These are phyloP conservation scores for Amiota minor DNA, from an alignment of 2,888 invertebrate species.

Conservation along the genomic window DNA sequence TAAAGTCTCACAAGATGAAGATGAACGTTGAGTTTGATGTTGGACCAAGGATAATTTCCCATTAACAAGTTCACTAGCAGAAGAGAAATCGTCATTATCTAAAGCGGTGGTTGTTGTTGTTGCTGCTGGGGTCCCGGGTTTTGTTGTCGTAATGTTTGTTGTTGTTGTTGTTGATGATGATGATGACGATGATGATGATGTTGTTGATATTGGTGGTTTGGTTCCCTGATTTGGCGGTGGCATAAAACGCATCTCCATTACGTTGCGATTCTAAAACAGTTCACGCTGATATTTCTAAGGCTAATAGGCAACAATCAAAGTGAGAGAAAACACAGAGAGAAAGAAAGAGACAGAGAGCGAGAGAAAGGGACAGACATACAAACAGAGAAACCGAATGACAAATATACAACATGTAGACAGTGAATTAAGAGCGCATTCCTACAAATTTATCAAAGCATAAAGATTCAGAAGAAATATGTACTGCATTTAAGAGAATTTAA, in stretches of 20 bases:
- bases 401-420: no score
- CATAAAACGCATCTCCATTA: conserved; percentile 73
- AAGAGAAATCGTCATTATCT: background rate
- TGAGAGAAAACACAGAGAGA: conserved; percentile 25
- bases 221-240: conserved; percentile 47
- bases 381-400: background rate
- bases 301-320: conserved; percentile 50
- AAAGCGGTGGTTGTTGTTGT: conserved; percentile 25
- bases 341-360: conserved; percentile 27
- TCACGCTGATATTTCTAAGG: conserved; percentile 69
- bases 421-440: no score
- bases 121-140: conserved; percentile 33
- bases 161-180: conserved; percentile 32
- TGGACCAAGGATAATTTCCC: conserved; percentile 37
- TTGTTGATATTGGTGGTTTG: conserved; percentile 38
- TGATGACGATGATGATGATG: conserved; percentile 28
- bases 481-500: no score
- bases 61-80: conserved; percentile 2
- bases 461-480: no score
- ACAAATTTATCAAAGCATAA: no score
- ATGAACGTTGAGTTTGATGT: conserved; percentile 48
- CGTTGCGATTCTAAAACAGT: conserved; percentile 73
- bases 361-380: conserved; percentile 20
- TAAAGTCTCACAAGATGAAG: conserved; percentile 68
- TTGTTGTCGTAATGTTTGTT: conserved; percentile 25